Percentiles rank a stretch among this genome's conserved stretches.
Evolutionary conservation across 2,888 invertebrate genomes (phyloP).

Genomic region (Monoplex corrugatus): DNA sequence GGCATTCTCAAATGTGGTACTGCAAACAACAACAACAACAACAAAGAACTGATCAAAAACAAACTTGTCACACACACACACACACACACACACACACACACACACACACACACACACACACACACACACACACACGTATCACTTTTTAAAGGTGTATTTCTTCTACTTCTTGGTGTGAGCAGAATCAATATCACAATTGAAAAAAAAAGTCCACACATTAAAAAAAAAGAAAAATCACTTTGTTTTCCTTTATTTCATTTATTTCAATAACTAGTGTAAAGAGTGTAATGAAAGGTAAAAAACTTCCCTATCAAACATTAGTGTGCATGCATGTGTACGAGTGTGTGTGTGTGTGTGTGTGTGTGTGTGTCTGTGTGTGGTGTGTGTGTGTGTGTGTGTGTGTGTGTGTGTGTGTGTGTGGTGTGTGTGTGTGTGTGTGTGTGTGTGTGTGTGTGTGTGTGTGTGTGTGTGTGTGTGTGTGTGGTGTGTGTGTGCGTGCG

Average conservation of each 20-base stretch:
- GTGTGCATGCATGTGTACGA: too few relatives aligned
- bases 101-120: not conserved
- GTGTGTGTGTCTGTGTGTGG: too few relatives aligned
- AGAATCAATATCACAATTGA: not conserved
- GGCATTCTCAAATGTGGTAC: too few relatives aligned
- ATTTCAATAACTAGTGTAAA: too few relatives aligned
- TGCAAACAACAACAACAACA: too few relatives aligned
- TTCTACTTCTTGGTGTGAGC: not conserved
- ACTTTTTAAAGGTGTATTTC: not conserved
- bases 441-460: not conserved
- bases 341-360: too few relatives aligned
- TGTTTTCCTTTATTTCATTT: not conserved
- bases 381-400: not conserved
- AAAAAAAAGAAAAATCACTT: too few relatives aligned
- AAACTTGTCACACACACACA: too few relatives aligned
- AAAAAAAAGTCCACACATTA: not conserved
- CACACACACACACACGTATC: not conserved
- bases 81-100: too few relatives aligned
- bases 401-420: not conserved
- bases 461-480: conserved; percentile 21
- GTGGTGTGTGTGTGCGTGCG: not conserved
- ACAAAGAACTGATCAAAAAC: too few relatives aligned
- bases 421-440: not conserved
- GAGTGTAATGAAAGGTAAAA: not conserved
- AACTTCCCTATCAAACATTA: not conserved